Conservation (phyloP, 1,140 invertebrate genomes). For the Manduca sexta region DNA sequence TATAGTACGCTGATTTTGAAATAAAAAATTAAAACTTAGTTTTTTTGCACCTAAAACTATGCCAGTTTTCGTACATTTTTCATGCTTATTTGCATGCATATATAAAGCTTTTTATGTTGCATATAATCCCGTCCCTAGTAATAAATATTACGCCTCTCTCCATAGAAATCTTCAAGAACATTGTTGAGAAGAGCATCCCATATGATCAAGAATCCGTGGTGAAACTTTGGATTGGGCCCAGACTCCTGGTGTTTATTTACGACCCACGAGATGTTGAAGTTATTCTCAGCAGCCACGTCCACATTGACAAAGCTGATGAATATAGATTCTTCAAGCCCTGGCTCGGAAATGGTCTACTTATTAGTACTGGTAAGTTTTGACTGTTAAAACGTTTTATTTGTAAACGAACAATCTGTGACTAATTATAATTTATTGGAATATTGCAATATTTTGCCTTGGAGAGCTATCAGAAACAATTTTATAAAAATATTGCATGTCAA, state of each 20-base stretch:
- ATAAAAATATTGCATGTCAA: too few relatives aligned
- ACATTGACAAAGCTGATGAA: conserved; percentile 82
- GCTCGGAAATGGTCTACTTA: conserved; percentile 84
- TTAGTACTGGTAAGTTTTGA: conserved; percentile 79
- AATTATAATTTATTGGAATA: background rate
- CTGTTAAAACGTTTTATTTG: background rate
- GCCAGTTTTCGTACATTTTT: too few relatives aligned
- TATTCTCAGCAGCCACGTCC: conserved; percentile 82
- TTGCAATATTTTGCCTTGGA: background rate
- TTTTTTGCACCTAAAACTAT: too few relatives aligned
- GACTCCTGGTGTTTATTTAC: conserved; percentile 80
- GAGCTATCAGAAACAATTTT: background rate
- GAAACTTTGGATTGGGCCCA: conserved; percentile 83
- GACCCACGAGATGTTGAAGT: conserved; percentile 84
- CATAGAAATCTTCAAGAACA: conserved; percentile 79
- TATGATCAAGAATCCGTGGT: conserved; percentile 74
- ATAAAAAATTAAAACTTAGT: too few relatives aligned
- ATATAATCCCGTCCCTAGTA: too few relatives aligned
- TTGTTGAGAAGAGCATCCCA: conserved; percentile 74
- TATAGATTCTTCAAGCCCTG: conserved; percentile 84
- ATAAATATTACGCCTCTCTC: too few relatives aligned
- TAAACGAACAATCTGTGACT: background rate
- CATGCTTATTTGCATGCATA: too few relatives aligned
- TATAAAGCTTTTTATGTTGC: too few relatives aligned
- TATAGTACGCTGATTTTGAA: too few relatives aligned